Conservation (phyloP, 2,888 invertebrate species). For the Syritta pipiens region DNA sequence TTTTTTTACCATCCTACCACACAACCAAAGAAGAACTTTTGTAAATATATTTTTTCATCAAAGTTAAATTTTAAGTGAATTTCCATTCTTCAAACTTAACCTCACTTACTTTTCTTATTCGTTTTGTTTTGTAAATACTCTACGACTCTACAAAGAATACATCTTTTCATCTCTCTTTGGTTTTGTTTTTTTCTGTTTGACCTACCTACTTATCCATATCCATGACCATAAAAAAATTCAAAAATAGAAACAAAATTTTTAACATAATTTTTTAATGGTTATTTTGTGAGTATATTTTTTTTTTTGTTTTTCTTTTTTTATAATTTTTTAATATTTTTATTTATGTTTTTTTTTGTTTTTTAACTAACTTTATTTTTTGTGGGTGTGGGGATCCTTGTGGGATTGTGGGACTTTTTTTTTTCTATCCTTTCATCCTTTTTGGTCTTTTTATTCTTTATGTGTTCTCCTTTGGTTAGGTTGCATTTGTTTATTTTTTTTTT, state of each 20-base stretch:
- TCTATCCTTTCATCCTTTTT: constrained; percentile 8
- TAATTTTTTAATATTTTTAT: constrained; percentile 15
- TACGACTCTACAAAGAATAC: no score
- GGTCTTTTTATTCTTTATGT: no score
- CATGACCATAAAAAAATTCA: constrained; percentile 45
- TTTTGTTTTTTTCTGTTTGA: constrained; percentile 7
- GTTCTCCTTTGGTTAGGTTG: constrained; percentile 65
- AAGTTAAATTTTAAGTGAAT: constrained; percentile 27
- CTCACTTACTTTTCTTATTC: constrained; percentile 3
- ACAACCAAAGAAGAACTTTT: constrained; percentile 69
- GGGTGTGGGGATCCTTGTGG: neutral
- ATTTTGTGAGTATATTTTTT: constrained; percentile 65
- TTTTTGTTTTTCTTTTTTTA: constrained; percentile 7
- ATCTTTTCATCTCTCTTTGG: neutral
- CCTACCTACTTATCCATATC: constrained; percentile 14
- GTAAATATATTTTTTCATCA: constrained; percentile 67
- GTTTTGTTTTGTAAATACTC: constrained; percentile 66
- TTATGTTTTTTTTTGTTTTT: constrained; percentile 7
- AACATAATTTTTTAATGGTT: constrained; percentile 41
- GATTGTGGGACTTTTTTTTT: neutral
- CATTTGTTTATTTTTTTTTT: constrained; percentile 31
- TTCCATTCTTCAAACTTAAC: constrained; percentile 9
- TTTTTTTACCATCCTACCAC: constrained; percentile 45
- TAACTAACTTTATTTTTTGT: constrained; percentile 10
- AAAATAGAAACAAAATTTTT: neutral